phyloP scores from a whole-genome alignment of 2,888 invertebrate species.

The Allacma fusca region DNA sequence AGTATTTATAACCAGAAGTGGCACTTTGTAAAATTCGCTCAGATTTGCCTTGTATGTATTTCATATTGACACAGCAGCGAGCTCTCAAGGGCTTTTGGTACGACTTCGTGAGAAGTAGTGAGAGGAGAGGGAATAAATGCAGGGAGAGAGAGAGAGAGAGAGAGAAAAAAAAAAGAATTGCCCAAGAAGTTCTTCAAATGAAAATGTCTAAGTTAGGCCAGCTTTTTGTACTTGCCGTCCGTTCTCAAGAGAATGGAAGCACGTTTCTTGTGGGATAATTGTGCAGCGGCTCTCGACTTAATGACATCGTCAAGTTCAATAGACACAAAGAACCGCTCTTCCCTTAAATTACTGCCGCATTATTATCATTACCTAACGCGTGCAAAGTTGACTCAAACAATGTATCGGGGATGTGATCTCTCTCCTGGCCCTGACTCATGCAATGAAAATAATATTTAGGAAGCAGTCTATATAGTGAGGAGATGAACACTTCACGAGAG shows the following conservation, averaged over 20 bases:
- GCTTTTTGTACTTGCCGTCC: conserved; percentile 17
- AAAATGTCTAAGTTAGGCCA: conserved; percentile 6
- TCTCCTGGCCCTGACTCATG: no score
- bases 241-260: conserved; percentile 27
- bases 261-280: conserved; percentile 45
- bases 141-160: conserved; percentile 6
- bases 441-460: no score
- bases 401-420: no score
- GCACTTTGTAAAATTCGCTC: no score
- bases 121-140: no score
- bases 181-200: conserved; percentile 13
- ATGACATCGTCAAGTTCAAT: conserved; percentile 47
- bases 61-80: no score
- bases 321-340: conserved; percentile 43
- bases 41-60: no score
- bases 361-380: conserved; percentile 49
- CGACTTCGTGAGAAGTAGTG: no score
- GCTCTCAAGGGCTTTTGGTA: no score
- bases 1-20: no score
- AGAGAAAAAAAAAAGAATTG: neutral
- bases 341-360: conserved; percentile 40
- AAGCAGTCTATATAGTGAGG: no score
- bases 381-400: conserved; percentile 34
- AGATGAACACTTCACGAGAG: no score
- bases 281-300: conserved; percentile 44